Conservation (phyloP, 2,888 invertebrate species). For the Nemapogon koenigi region DNA sequence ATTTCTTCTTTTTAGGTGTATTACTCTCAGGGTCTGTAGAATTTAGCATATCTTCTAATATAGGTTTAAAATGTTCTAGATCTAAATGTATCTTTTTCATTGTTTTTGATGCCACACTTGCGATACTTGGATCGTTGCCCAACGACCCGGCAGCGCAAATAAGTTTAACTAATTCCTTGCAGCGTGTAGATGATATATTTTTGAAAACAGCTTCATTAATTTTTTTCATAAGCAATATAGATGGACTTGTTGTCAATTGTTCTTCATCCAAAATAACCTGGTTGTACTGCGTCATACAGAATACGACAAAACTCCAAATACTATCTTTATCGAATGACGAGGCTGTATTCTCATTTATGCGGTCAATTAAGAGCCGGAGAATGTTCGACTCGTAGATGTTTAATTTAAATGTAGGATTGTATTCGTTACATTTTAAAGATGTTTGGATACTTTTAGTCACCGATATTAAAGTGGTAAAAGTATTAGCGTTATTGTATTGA, state of each 20-base stretch:
- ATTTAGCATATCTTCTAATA: slow-evolving; percentile 67
- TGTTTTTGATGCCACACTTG: slow-evolving; percentile 66
- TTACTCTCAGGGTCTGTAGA: slow-evolving; percentile 40
- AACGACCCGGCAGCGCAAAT: slow-evolving; percentile 63
- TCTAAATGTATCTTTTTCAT: slow-evolving; percentile 73
- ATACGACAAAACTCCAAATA: slow-evolving; percentile 67
- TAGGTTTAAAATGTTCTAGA: slow-evolving; percentile 63
- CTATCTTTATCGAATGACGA: slow-evolving; percentile 39
- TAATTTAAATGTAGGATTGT: slow-evolving; percentile 32
- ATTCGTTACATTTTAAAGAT: slow-evolving; percentile 27
- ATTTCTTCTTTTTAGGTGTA: slow-evolving; percentile 42
- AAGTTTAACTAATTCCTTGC: slow-evolving; percentile 52
- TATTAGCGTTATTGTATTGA: slow-evolving; percentile 46
- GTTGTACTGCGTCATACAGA: slow-evolving; percentile 58
- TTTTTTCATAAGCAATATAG: slow-evolving; percentile 62
- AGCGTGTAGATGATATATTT: slow-evolving; percentile 45
- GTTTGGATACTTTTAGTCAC: slow-evolving; percentile 28
- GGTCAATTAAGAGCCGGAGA: slow-evolving; percentile 58
- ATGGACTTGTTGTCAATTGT: slow-evolving; percentile 36
- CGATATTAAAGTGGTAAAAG: slow-evolving; percentile 40
- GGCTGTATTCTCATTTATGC: slow-evolving; percentile 59
- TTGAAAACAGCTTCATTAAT: slow-evolving; percentile 62
- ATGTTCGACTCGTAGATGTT: slow-evolving; percentile 58
- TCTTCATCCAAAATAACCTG: slow-evolving; percentile 42
- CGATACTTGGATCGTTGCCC: slow-evolving; percentile 66